phyloP scores from a whole-genome alignment of 1,140 invertebrate species.

The Drosophila rhopaloa region DNA sequence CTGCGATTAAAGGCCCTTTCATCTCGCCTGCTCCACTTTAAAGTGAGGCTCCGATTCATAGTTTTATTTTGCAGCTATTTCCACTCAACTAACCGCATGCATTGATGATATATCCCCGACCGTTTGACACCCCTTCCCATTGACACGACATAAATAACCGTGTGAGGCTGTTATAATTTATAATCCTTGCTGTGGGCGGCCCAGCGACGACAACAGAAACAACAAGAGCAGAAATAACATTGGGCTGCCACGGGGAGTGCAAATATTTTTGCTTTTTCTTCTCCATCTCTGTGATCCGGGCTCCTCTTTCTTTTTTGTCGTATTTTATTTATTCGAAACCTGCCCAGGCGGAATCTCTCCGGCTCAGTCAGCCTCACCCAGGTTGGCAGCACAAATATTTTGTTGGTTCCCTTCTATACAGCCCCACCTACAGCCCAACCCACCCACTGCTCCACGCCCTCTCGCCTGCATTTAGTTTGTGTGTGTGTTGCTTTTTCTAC shows the following conservation, averaged over 20 bases:
- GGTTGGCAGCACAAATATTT: slow-evolving; percentile 64
- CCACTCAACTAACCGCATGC: slow-evolving; percentile 78
- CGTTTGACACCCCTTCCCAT: slow-evolving; percentile 34
- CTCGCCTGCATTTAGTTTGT: slow-evolving; percentile 55
- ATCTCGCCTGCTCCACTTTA: slow-evolving; percentile 25
- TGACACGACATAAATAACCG: slow-evolving; percentile 79
- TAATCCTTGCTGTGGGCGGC: slow-evolving; percentile 69
- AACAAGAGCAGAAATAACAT: slow-evolving; percentile 36
- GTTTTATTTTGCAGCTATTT: slow-evolving; percentile 58
- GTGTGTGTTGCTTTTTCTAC: slow-evolving; percentile 31
- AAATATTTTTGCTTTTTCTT: slow-evolving; percentile 51
- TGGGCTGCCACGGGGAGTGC: slow-evolving; percentile 37
- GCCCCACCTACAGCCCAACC: background rate
- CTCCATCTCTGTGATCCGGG: slow-evolving; percentile 22
- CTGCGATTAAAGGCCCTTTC: slow-evolving; percentile 6
- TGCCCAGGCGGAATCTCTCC: slow-evolving; percentile 54
- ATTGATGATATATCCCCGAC: slow-evolving; percentile 68
- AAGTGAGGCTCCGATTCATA: slow-evolving; percentile 27
- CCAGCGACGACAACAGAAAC: slow-evolving; percentile 29
- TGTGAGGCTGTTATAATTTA: slow-evolving; percentile 80
- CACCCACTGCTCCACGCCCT: slow-evolving; percentile 3
- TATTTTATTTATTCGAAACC: slow-evolving; percentile 47
- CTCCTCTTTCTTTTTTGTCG: slow-evolving; percentile 25
- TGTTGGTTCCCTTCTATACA: slow-evolving; percentile 26
- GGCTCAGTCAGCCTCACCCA: slow-evolving; percentile 29